These are phyloP conservation scores for Ceyx margarethae DNA, from an alignment of 2,113 vertebrate genomes.

Conservation along the genomic window DNA sequence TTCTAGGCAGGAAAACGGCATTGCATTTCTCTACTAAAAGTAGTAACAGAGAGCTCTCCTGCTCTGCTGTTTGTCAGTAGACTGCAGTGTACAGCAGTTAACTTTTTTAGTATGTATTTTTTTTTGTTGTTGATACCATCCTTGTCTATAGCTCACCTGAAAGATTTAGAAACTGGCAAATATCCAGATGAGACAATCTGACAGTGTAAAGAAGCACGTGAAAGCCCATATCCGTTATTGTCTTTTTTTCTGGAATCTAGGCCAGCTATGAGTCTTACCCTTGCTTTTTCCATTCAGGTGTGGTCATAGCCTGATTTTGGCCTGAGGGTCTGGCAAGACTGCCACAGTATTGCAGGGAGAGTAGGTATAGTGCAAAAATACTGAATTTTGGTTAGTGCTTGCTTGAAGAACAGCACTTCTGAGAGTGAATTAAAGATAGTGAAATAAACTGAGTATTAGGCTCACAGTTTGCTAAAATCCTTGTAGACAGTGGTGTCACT, in stretches of 20 bases:
- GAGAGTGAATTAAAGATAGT: background rate
- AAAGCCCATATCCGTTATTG: background rate
- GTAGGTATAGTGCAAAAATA: background rate
- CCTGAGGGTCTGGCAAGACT: background rate
- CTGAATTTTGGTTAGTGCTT: background rate
- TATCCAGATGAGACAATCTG: background rate
- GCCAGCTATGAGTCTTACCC: background rate
- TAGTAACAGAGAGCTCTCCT: background rate
- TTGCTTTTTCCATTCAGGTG: background rate
- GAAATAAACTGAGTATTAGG: background rate
- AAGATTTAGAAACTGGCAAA: background rate
- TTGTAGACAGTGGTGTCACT: background rate
- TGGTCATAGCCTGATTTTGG: background rate
- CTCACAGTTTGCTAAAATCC: background rate
- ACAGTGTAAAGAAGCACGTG: background rate
- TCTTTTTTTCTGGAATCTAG: background rate
- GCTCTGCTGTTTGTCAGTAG: background rate
- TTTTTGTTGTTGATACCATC: background rate
- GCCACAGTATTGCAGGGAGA: background rate
- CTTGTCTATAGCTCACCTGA: background rate
- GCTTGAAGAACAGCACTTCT: background rate
- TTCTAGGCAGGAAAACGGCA: background rate
- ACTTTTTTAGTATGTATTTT: accelerated
- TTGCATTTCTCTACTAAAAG: background rate
- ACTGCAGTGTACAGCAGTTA: background rate